Evolutionary conservation across 2,888 invertebrate genomes (phyloP).

Genomic region (Monochamus alternatus): DNA sequence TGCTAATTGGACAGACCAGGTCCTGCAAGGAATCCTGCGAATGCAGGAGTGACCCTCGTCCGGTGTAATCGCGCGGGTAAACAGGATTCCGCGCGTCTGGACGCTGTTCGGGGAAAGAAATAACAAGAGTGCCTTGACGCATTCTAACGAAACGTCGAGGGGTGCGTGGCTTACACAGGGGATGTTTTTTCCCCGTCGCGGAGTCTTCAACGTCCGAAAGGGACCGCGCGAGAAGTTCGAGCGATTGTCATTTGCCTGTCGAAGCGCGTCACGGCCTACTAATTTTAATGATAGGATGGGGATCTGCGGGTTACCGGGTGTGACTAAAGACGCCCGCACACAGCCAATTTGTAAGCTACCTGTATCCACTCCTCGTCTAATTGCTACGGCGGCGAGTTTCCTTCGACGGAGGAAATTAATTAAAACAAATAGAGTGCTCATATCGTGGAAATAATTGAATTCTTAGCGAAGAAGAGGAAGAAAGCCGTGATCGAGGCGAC

Average conservation of each 20-base stretch:
- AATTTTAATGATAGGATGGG: constrained; percentile 29
- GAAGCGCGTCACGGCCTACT: constrained; percentile 12
- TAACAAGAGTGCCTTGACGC: neutral
- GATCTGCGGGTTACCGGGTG: constrained; percentile 12
- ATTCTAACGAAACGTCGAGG: neutral
- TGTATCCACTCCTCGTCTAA: constrained; percentile 8
- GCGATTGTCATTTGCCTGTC: neutral
- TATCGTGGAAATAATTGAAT: neutral
- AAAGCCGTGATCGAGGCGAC: neutral
- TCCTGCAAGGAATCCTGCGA: constrained; percentile 23
- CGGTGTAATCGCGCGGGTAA: neutral
- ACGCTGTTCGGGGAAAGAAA: neutral
- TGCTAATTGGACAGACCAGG: neutral
- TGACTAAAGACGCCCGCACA: constrained; percentile 1
- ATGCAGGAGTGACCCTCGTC: neutral
- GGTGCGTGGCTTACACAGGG: neutral
- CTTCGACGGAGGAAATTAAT: neutral
- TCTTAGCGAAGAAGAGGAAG: neutral
- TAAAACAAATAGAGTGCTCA: constrained; percentile 5
- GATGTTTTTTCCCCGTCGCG: too few species aligned
- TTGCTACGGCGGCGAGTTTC: neutral
- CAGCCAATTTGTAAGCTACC: constrained; percentile 19
- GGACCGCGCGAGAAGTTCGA: neutral
- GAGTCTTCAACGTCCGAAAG: too few species aligned
- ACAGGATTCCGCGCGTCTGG: neutral